phyloP scores from a whole-genome alignment of 2,113 vertebrate genomes.

The Lanius collurio region DNA sequence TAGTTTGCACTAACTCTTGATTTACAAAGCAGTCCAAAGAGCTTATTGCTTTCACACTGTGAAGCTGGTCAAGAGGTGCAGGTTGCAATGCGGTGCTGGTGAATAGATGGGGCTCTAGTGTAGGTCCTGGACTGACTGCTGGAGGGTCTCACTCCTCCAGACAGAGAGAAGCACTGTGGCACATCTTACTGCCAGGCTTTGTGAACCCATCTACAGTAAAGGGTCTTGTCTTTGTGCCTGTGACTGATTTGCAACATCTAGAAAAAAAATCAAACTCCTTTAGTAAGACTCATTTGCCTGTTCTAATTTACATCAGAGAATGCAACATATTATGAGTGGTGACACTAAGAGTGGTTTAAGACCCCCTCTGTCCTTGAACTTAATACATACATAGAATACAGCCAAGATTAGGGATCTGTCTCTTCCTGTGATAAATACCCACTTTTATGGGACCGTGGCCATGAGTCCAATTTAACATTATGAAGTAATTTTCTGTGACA shows the following conservation, averaged over 20 bases:
- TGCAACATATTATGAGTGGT: not conserved
- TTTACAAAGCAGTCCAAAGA: not conserved
- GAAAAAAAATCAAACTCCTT: not conserved
- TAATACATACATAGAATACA: not conserved
- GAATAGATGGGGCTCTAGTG: not conserved
- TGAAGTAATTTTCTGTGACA: conserved; percentile 22
- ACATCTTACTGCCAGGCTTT: not conserved
- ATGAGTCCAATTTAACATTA: conserved; percentile 17
- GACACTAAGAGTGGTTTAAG: not conserved
- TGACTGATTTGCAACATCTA: not conserved
- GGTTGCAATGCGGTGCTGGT: not conserved
- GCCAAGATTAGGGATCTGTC: not conserved
- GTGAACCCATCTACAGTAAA: not conserved
- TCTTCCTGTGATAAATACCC: not conserved
- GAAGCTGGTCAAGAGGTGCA: not conserved
- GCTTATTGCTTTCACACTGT: not conserved
- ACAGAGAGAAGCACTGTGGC: not conserved
- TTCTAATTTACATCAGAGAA: not conserved
- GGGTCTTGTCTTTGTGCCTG: not conserved
- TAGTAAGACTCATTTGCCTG: not conserved
- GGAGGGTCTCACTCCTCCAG: not conserved
- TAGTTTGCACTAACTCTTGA: not conserved
- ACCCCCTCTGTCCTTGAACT: not conserved
- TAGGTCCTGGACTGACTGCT: not conserved
- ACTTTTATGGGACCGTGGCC: not conserved